Evolutionary conservation across 2,888 invertebrate genomes (phyloP).

Genomic region (Drepana falcataria): DNA sequence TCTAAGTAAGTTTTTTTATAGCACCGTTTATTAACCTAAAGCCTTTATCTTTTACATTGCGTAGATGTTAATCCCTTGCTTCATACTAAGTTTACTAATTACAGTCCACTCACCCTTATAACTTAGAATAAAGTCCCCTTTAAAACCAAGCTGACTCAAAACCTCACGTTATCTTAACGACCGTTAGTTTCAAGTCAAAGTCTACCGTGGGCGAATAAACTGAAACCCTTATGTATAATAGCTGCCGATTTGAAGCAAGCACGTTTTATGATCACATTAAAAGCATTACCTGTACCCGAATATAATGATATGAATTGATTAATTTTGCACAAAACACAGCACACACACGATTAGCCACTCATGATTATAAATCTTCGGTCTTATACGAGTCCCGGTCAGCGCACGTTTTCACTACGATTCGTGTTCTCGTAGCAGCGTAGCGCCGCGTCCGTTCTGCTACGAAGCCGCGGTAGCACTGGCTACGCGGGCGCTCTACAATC

Average conservation of each 20-base stretch:
- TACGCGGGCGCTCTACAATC: slow-evolving; percentile 61
- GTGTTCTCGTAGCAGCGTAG: slow-evolving; percentile 27
- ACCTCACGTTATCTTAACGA: slow-evolving; percentile 61
- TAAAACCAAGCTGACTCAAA: neutral
- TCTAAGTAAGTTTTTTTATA: too few relatives aligned
- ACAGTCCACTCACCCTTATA: neutral
- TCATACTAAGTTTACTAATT: too few relatives aligned
- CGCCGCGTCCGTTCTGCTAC: slow-evolving; percentile 54
- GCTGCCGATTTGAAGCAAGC: slow-evolving; percentile 30
- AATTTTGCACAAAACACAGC: slow-evolving; percentile 34
- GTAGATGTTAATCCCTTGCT: too few relatives aligned
- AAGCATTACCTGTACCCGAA: slow-evolving; percentile 41
- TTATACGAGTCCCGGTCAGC: slow-evolving; percentile 1
- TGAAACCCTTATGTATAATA: slow-evolving; percentile 36
- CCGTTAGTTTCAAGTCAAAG: slow-evolving; percentile 51
- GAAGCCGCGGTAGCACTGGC: slow-evolving; percentile 64
- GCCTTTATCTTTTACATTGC: too few relatives aligned
- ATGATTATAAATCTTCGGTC: neutral
- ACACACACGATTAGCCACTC: slow-evolving; percentile 28
- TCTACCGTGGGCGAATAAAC: slow-evolving; percentile 47
- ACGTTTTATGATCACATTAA: slow-evolving; percentile 37
- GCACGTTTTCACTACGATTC: slow-evolving; percentile 19
- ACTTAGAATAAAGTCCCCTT: neutral
- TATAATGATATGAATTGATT: slow-evolving; percentile 19
- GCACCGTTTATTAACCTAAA: too few relatives aligned